Base-by-base conservation (phyloP, 2,888 invertebrate species). In the Drosophila formosana region DNA sequence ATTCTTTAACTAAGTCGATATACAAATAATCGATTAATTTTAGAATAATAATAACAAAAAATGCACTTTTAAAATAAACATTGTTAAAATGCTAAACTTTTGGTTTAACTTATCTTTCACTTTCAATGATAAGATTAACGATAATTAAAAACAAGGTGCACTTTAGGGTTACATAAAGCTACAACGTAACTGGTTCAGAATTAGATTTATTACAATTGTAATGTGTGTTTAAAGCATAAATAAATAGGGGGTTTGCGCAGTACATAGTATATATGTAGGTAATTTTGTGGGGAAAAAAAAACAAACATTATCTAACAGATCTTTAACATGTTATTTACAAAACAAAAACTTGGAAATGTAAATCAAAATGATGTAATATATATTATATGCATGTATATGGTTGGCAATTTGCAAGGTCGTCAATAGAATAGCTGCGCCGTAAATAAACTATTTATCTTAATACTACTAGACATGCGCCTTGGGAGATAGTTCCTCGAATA, bases 401-500 rank as follows among this genome's bases (percentile, higher is more conserved):
- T 11, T 30, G 30, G 30, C 30, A 6, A 37, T 37, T 37, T 32
- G 32, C 32, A 8, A 32, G 32, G 8, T 32, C 8, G 32, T 32
- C n/a, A 37, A 11, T 45, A 11, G 11, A 18, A 41, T 41, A 18
- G 18, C 39, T 7, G 3, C n/a, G 18, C 18, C 7, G 13, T 13
- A 4, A n/a, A 39, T 39, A 39, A 13, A 13, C 39, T 41, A 18
- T 11, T 8, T 25, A 34, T 32, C 37, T 26, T 6, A 7, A 18
- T 11, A 34, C 4, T 28, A 4, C 28, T 81, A 89, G 50, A 71
- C 72, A 70, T 85, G 80, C 4, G 82, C 63, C 32, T 82, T 86
- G 45, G 72, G 75, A 3, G 63, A 1, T 9, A 9, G n/a, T 18
- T 80, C 74, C 5, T 65, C 49, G 46, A 91, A 83, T 30, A 92